phyloP scores from a whole-genome alignment of 2,797 vertebrate genomes.

The Ceyx erithaca region DNA sequence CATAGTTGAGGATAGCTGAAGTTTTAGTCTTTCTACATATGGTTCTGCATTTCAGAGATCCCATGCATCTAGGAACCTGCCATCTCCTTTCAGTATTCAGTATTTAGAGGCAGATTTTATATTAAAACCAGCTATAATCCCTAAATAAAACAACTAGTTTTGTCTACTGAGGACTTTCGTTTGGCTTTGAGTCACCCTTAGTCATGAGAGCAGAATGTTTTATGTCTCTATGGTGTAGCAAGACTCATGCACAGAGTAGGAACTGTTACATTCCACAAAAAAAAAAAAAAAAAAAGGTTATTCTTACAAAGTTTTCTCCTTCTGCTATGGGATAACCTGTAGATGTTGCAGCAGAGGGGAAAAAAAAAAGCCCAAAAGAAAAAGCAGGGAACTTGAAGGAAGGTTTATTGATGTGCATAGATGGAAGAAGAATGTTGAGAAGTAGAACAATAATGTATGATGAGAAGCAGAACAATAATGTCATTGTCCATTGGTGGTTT shows the following conservation, averaged over 20 bases:
- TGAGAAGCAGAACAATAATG: background rate
- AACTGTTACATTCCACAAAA: background rate
- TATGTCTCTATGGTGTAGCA: background rate
- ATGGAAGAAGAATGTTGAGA: too few species aligned
- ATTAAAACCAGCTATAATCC: background rate
- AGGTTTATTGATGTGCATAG: background rate
- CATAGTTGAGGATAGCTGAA: background rate
- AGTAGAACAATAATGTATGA: background rate
- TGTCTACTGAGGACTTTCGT: background rate
- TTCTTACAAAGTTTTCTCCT: background rate
- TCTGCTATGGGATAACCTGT: background rate
- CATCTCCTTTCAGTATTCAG: background rate
- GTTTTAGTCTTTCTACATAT: background rate
- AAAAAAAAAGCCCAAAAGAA: background rate
- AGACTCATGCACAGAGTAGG: background rate
- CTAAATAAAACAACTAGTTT: background rate
- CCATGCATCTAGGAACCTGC: background rate
- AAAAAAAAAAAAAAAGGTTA: background rate
- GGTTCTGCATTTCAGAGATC: background rate
- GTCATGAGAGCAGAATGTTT: background rate
- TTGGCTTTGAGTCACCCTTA: background rate
- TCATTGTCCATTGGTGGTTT: background rate
- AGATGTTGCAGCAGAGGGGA: background rate
- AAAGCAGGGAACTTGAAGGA: background rate
- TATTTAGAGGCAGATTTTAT: background rate